A percentile compares a stretch with the other conserved stretches of the same genome.
These are phyloP conservation scores for Cheilosia impressa DNA, from an alignment of 2,888 invertebrate species.

Conservation along the genomic window DNA sequence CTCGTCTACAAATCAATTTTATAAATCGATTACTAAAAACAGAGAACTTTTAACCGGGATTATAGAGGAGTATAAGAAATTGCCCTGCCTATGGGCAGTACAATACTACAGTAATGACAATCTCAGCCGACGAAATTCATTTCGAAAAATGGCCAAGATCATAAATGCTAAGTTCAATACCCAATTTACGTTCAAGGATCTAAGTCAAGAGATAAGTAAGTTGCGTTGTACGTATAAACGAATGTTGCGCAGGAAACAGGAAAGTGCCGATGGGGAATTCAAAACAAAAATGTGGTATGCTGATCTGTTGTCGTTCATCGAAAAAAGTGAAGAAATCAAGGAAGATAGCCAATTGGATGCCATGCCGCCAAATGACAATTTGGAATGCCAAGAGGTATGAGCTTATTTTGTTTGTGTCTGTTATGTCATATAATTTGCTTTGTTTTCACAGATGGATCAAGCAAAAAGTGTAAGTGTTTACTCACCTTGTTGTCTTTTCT, in stretches of 20 bases:
- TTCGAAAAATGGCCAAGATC: constrained; percentile 27
- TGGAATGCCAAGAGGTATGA: constrained; percentile 10
- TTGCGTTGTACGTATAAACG: constrained; percentile 51
- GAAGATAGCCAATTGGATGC: not conserved
- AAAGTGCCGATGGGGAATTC: constrained; percentile 11
- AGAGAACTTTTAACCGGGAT: constrained; percentile 39
- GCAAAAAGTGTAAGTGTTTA: constrained; percentile 26
- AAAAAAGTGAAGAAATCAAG: not conserved
- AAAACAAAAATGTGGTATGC: constrained; percentile 53
- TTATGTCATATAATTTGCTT: not conserved
- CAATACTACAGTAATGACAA: constrained; percentile 54
- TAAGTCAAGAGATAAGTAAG: constrained; percentile 43
- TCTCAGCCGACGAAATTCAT: constrained; percentile 23
- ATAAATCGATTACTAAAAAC: constrained; percentile 46
- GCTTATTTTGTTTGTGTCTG: not conserved
- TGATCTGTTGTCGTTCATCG: constrained; percentile 54
- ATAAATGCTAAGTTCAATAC: constrained; percentile 50
- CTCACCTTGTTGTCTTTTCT: not conserved
- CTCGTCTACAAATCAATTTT: not conserved
- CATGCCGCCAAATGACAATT: not conserved
- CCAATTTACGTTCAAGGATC: constrained; percentile 3
- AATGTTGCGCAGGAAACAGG: constrained; percentile 24
- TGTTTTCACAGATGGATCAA: not conserved
- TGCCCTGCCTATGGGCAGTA: constrained; percentile 46
- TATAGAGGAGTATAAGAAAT: constrained; percentile 56